A percentile compares a stretch with the other conserved stretches of the same genome.
Evolutionary conservation across 1,140 invertebrate species (phyloP).

Genomic region (Physella acuta): DNA sequence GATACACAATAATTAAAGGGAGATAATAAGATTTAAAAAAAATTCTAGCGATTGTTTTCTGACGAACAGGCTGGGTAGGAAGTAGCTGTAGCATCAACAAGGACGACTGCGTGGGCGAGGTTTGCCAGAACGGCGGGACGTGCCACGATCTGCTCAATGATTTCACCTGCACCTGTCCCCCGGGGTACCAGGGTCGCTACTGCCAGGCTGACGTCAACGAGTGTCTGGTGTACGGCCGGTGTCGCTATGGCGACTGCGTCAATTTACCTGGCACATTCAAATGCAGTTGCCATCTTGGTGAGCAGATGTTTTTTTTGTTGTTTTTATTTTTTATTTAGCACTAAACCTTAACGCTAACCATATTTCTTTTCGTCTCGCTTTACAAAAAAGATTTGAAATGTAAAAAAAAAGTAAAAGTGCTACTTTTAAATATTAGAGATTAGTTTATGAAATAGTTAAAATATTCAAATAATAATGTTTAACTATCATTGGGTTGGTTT

Average conservation of each 20-base stretch:
- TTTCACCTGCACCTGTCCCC: conserved; percentile 77
- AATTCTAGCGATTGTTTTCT: neutral
- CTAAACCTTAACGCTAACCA: too few species aligned
- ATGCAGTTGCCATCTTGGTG: conserved; percentile 81
- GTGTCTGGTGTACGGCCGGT: conserved; percentile 66
- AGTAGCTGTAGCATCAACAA: conserved; percentile 71
- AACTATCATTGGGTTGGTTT: too few species aligned
- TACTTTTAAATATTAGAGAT: too few species aligned
- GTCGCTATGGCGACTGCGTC: conserved; percentile 77
- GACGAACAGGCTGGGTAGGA: conserved; percentile 63
- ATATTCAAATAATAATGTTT: too few species aligned
- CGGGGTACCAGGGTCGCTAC: conserved; percentile 75
- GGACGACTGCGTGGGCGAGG: conserved; percentile 88
- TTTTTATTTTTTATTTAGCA: neutral
- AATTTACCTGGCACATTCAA: conserved; percentile 48
- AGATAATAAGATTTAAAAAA: neutral
- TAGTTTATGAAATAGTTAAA: too few species aligned
- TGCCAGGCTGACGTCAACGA: conserved; percentile 89
- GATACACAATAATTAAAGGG: neutral
- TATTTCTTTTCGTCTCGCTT: too few species aligned
- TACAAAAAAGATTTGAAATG: too few species aligned
- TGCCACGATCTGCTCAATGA: conserved; percentile 72
- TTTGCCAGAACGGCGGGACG: conserved; percentile 81
- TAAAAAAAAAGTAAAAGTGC: too few species aligned
- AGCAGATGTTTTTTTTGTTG: neutral